These are phyloP conservation scores for Styela plicata DNA, from an alignment of 23 tunicate genomes.

Conservation along the genomic window DNA sequence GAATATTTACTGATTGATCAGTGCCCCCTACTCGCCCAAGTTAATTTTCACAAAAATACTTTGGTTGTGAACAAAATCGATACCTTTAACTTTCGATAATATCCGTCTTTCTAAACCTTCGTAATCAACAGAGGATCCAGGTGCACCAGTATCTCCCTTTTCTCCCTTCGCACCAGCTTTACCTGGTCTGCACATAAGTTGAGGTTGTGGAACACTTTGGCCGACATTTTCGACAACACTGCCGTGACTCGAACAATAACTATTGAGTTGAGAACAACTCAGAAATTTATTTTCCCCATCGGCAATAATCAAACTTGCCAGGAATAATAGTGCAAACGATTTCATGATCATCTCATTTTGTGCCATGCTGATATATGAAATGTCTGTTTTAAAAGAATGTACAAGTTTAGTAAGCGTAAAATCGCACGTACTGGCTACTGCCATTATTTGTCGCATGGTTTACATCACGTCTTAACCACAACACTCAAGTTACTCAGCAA, in stretches of 20 bases:
- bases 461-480: no score
- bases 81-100: background rate
- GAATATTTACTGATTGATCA: no score
- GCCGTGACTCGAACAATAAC: background rate
- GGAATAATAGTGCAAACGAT: background rate
- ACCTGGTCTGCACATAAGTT: background rate
- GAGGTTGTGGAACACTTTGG: background rate
- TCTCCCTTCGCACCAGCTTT: background rate
- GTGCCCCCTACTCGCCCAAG: no score
- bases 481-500: no score
- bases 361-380: no score
- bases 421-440: no score
- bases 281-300: background rate
- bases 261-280: background rate
- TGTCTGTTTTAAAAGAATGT: no score
- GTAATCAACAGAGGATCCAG: background rate
- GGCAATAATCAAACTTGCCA: background rate
- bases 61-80: no score
- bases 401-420: no score
- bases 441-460: no score
- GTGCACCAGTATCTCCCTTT: background rate
- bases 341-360: background rate
- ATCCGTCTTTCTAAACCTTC: background rate
- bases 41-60: no score
- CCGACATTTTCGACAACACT: background rate